Evolutionary conservation across 23 tunicate genomes (phyloP).

Genomic region (Trididemnum miniatum): DNA sequence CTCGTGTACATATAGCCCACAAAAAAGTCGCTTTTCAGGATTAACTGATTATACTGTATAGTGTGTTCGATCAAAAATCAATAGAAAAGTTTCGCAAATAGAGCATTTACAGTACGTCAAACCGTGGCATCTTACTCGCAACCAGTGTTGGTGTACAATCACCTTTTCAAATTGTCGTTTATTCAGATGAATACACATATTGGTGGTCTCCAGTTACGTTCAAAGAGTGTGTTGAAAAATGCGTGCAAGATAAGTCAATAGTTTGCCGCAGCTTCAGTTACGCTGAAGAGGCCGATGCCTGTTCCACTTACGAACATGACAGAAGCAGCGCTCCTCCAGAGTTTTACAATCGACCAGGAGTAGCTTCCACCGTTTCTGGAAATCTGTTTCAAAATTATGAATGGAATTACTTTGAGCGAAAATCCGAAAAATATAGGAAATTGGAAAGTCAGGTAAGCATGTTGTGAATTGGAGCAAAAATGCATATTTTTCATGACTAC

Average conservation of each 20-base stretch:
- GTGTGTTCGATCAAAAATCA: no score
- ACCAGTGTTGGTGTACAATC: no score
- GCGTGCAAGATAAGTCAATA: conserved; percentile 43
- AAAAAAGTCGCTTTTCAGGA: no score
- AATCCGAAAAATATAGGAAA: conserved; percentile 58
- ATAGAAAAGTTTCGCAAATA: no score
- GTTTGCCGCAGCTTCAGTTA: conserved; percentile 80
- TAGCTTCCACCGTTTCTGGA: conserved; percentile 10
- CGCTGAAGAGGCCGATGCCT: conserved; percentile 52
- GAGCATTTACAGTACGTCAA: no score
- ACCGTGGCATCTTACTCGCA: no score
- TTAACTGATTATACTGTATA: no score
- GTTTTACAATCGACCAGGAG: conserved; percentile 37
- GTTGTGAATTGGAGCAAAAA: no score
- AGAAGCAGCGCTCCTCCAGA: conserved; percentile 57
- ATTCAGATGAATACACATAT: conserved; percentile 77
- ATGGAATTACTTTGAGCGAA: conserved; percentile 81
- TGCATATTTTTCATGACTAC: no score
- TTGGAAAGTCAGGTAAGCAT: conserved; percentile 78
- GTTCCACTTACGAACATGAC: conserved; percentile 64
- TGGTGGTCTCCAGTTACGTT: conserved; percentile 43
- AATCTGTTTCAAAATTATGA: conserved; percentile 10
- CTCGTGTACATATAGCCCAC: no score
- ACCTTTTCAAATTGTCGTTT: no score
- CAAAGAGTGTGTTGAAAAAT: conserved; percentile 46